Base-by-base conservation (phyloP, 2,113 vertebrate species). In the Elaphurus davidianus region DNA sequence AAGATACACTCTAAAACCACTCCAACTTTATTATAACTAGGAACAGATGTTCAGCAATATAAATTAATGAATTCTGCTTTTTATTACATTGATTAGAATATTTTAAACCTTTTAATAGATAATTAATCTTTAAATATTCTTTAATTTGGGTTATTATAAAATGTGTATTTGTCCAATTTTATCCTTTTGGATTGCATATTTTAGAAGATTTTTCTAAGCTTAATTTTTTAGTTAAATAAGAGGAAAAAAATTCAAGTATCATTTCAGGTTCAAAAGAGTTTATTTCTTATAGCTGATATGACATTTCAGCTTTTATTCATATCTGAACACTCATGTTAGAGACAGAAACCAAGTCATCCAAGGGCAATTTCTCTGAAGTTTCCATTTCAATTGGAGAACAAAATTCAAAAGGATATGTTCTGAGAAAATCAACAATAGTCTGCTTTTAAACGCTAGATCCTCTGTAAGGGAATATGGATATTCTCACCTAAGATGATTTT, bases 31-130 rank as follows among this genome's bases (percentile, higher is more conserved):
- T 97, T 97, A 87, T 96, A 97, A 97, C 86, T 92, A 85, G 94
- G 84, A 98, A 97, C 97, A 98, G 91, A 97, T 98, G 97, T 96
- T 98, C 90, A 92, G 87, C 86, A 91, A 97, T 97, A 95, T 94
- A 97, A 98, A 97, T 97, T 98, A 98, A 97, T 98, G 85, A 97
- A 95, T 85, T 98, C 84, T 30, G 33, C 89, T 96, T 96, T 98
- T 97, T 96, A 96, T 98, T 95, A 87, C 17, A 81, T 87, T 94
- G 87, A 97, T 97, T 98, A 96, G 55, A 45, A 71, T 90, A 93
- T 96, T 97, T 96, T 90, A 96, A 98, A 88, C 16, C 40, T 36
- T 52, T 90, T 84, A 97, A 67, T 84, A 87, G 62, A 54, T 96
- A 93, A 92, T 96, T 95, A 94, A 94, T 86, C 59, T 84, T 88